A percentile compares a stretch with the other conserved stretches of the same genome.
Evolutionary conservation across 2,797 vertebrate genomes (phyloP).

Genomic region (Falco columbarius): DNA sequence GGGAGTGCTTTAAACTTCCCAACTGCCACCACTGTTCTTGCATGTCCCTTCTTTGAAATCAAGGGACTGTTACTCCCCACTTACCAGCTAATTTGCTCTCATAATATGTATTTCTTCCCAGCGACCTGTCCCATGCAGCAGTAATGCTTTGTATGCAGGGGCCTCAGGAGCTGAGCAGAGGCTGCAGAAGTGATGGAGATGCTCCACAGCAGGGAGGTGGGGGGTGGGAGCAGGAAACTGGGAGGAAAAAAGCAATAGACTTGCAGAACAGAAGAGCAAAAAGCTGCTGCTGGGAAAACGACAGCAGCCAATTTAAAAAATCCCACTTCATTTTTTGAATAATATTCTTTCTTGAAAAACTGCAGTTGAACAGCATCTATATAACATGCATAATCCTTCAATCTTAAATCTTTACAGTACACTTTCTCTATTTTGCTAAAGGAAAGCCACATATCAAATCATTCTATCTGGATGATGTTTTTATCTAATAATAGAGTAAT

Average conservation of each 20-base stretch:
- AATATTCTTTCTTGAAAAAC: neutral
- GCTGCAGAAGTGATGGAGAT: neutral
- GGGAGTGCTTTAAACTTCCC: neutral
- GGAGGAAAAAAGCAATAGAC: fast-evolving
- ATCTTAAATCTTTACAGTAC: neutral
- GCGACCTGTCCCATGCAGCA: neutral
- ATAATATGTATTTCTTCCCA: neutral
- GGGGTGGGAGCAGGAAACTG: too few relatives aligned
- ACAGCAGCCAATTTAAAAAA: neutral
- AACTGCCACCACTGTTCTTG: neutral
- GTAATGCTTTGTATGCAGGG: fast-evolving
- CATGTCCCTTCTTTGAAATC: neutral
- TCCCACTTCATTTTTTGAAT: fast-evolving
- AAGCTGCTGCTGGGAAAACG: neutral
- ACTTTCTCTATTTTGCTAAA: neutral
- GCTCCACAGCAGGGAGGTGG: neutral
- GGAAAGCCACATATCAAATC: neutral
- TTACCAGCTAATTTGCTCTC: neutral
- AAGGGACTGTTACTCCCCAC: too few relatives aligned
- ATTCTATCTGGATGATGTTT: neutral
- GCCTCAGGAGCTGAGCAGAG: neutral
- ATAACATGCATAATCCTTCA: neutral
- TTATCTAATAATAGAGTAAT: neutral
- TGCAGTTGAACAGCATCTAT: neutral
- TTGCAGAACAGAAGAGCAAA: neutral